Evolutionary conservation across 1,140 invertebrate species (phyloP).

Genomic region (Drosophila athabasca): DNA sequence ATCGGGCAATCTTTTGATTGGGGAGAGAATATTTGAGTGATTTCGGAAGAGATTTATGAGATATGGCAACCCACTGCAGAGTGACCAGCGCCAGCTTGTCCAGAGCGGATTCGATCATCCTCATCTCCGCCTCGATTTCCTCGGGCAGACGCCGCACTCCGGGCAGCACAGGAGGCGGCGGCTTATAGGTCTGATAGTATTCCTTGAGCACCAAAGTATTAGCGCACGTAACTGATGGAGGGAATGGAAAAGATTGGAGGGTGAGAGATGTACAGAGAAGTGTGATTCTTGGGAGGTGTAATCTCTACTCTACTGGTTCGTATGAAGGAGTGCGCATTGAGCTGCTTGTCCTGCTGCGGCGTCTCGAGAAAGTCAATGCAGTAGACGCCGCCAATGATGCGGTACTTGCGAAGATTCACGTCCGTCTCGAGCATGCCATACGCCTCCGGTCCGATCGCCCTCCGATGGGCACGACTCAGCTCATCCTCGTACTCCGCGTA

Average conservation of each 20-base stretch:
- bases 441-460: constrained; percentile 72
- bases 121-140: constrained; percentile 91
- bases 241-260: no score
- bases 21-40: neutral
- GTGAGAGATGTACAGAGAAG: no score
- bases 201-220: constrained; percentile 87
- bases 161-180: constrained; percentile 87
- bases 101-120: constrained; percentile 89
- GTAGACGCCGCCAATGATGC: constrained; percentile 87
- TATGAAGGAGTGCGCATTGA: constrained; percentile 82
- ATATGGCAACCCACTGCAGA: constrained; percentile 86
- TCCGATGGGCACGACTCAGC: constrained; percentile 74
- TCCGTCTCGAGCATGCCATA: constrained; percentile 84
- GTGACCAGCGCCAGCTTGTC: constrained; percentile 89
- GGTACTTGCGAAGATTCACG: constrained; percentile 88
- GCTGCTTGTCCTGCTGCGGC: constrained; percentile 85
- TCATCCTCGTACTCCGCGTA: constrained; percentile 83
- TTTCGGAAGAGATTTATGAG: neutral
- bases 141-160: constrained; percentile 89
- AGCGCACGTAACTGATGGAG: constrained; percentile 88
- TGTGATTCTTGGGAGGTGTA: no score
- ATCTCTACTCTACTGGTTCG: constrained; percentile 61
- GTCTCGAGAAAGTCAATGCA: constrained; percentile 87
- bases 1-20: constrained; percentile 85
- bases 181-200: constrained; percentile 88